Evolutionary conservation across 2,797 vertebrate species (phyloP).

Genomic region (Lophotriccus pileatus): DNA sequence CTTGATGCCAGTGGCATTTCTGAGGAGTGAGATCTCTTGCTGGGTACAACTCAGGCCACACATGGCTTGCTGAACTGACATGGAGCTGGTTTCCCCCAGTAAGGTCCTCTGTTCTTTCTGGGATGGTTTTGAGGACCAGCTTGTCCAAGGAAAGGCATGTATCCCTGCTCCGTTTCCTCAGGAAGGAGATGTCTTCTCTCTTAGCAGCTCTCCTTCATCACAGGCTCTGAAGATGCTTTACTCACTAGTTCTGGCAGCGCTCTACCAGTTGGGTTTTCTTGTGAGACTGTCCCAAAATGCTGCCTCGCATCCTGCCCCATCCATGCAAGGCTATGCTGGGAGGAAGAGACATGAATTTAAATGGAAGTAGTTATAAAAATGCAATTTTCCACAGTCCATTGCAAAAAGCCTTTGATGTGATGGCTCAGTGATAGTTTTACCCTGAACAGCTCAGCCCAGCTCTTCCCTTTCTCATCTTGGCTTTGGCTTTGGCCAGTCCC

Average conservation of each 20-base stretch:
- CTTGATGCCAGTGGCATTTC: background rate
- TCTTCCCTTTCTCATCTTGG: background rate
- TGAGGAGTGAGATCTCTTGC: background rate
- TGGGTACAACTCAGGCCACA: rapidly evolving
- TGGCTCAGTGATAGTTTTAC: background rate
- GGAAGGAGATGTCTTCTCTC: background rate
- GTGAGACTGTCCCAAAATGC: background rate
- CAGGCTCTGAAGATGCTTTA: background rate
- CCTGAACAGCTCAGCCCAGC: background rate
- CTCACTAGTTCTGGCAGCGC: background rate
- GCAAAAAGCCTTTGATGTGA: background rate
- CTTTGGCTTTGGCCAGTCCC: background rate
- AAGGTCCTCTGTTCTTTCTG: background rate
- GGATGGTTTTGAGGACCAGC: background rate
- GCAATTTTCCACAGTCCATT: background rate
- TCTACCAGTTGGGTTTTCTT: background rate
- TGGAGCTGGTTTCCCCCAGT: background rate
- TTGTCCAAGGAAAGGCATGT: background rate
- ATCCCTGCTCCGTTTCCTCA: background rate
- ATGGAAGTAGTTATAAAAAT: background rate
- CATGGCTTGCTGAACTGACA: background rate
- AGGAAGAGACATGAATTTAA: background rate
- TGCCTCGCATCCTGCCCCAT: background rate
- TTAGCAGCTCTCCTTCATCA: background rate
- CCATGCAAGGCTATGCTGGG: background rate